Percentiles rank a stretch among this genome's conserved stretches.
Conservation (phyloP, 2,797 vertebrate species). For the Hypotaenidia okinawae region DNA sequence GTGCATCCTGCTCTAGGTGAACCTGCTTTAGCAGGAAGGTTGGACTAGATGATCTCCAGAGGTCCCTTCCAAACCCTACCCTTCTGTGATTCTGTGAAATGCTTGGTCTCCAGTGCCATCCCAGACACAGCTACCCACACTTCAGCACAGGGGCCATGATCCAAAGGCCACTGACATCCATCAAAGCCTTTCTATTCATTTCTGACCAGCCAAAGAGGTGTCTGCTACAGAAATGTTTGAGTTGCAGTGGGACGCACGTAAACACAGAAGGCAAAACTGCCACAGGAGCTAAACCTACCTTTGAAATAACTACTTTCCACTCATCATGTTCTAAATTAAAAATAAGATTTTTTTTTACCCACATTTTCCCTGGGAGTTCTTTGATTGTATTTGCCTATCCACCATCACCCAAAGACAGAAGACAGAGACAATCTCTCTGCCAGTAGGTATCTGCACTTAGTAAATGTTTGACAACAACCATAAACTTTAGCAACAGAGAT, state of each 20-base stretch:
- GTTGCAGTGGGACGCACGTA: rapidly evolving
- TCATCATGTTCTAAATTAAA: not conserved
- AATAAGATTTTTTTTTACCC: not conserved
- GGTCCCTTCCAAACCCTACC: too few species aligned
- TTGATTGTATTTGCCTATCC: not conserved
- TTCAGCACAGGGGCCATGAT: not conserved
- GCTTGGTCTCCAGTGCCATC: not conserved
- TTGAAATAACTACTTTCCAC: not conserved
- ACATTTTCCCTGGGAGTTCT: not conserved
- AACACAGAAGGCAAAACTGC: not conserved
- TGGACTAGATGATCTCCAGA: too few species aligned
- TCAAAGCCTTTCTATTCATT: not conserved
- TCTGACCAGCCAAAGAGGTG: not conserved
- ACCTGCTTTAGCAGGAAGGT: too few species aligned
- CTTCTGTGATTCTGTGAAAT: not conserved
- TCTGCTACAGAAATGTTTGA: not conserved
- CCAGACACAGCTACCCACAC: not conserved
- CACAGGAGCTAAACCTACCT: not conserved
- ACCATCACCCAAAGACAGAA: not conserved
- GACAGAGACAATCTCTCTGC: not conserved
- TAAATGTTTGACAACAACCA: not conserved
- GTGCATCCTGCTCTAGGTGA: too few species aligned
- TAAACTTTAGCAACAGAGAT: not conserved
- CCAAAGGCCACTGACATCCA: too few species aligned
- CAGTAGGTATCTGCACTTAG: not conserved